Evolutionary conservation across 23 tunicate species (phyloP).

Genomic region (Corella eumyota): DNA sequence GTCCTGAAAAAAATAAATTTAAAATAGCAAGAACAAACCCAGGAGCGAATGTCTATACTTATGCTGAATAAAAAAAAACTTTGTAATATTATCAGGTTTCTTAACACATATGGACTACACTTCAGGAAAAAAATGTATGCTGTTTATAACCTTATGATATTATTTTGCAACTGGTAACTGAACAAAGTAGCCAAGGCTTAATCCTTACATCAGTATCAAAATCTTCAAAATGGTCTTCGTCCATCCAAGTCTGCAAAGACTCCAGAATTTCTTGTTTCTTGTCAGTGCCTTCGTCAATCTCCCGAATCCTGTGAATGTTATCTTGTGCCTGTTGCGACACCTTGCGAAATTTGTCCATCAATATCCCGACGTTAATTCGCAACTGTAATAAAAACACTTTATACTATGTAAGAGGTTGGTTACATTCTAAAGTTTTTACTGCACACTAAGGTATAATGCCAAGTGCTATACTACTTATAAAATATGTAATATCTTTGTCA

Average conservation of each 20-base stretch:
- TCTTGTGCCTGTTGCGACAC: conserved; percentile 13
- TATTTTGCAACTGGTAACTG: too few species aligned
- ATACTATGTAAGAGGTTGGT: too few species aligned
- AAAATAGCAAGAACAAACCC: too few species aligned
- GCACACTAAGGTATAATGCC: too few species aligned
- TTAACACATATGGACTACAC: neutral
- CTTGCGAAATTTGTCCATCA: conserved; percentile 27
- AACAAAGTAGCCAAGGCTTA: too few species aligned
- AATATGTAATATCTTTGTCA: neutral
- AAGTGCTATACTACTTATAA: too few species aligned
- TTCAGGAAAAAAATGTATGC: neutral
- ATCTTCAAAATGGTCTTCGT: conserved; percentile 38
- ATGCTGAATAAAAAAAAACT: neutral
- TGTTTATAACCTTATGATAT: too few species aligned
- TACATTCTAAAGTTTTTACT: too few species aligned
- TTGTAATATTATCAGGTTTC: neutral
- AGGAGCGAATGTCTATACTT: neutral
- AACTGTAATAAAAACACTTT: conserved; percentile 19
- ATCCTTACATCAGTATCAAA: too few species aligned
- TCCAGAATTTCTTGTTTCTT: conserved; percentile 32
- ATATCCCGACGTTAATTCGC: conserved; percentile 37
- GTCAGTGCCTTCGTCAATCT: neutral
- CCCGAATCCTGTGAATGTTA: neutral
- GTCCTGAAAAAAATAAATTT: neutral
- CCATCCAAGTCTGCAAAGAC: conserved; percentile 61